These are phyloP conservation scores for Falco columbarius DNA, from an alignment of 2,797 vertebrate genomes.

Conservation along the genomic window DNA sequence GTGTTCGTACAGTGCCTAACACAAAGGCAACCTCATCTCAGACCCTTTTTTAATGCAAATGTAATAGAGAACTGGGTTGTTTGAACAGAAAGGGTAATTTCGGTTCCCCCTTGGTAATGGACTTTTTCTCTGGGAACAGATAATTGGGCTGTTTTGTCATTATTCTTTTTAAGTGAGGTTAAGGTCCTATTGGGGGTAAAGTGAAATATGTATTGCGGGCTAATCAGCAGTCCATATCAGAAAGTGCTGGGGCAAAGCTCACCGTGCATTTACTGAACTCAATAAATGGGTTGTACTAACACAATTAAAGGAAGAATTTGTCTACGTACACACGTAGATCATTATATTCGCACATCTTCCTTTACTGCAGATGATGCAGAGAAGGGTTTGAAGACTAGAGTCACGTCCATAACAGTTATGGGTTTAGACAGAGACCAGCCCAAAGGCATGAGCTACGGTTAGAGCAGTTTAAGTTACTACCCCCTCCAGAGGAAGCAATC, in stretches of 20 bases:
- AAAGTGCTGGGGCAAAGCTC: conserved; percentile 38
- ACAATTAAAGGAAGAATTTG: conserved; percentile 12
- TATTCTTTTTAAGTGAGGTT: conserved; percentile 58
- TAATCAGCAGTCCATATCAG: conserved; percentile 49
- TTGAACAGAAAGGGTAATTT: conserved; percentile 62
- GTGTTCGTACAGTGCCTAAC: neutral
- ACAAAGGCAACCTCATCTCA: conserved; percentile 55
- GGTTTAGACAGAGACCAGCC: conserved; percentile 25
- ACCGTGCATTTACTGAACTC: conserved; percentile 18
- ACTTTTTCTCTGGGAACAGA: conserved; percentile 41
- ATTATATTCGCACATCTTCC: rapidly evolving
- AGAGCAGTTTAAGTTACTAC: neutral
- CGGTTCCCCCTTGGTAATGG: conserved; percentile 30
- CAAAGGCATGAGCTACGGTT: neutral
- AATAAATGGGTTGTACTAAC: conserved; percentile 6
- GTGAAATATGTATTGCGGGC: conserved; percentile 24
- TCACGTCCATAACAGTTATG: conserved; percentile 2
- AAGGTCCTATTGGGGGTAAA: conserved; percentile 34
- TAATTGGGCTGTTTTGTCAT: conserved; percentile 65
- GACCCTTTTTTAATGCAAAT: conserved; percentile 57
- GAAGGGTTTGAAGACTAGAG: conserved; percentile 5
- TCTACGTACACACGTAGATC: neutral
- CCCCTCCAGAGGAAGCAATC: neutral
- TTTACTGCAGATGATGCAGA: neutral
- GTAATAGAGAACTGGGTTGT: conserved; percentile 32